Evolutionary conservation across 2,888 invertebrate genomes (phyloP).

Genomic region (Stenichneumon culpator): DNA sequence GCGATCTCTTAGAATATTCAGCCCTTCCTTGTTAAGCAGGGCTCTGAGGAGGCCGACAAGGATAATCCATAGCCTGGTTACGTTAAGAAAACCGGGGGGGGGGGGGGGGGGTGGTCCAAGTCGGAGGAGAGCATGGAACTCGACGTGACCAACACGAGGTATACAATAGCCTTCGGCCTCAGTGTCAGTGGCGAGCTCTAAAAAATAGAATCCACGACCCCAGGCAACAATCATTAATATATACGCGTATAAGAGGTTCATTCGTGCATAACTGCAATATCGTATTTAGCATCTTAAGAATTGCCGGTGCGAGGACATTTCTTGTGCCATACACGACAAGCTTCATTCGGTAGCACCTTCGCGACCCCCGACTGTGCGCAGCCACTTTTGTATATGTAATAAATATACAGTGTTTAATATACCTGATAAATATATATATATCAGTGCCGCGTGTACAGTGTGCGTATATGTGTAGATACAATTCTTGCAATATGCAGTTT

Average conservation of each 20-base stretch:
- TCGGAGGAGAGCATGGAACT: too few relatives aligned
- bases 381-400: slow-evolving; percentile 18
- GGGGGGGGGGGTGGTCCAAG: too few relatives aligned
- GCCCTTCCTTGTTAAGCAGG: too few relatives aligned
- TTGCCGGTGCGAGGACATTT: slow-evolving; percentile 34
- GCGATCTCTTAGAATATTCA: too few relatives aligned
- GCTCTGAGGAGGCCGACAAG: too few relatives aligned
- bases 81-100: too few relatives aligned
- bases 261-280: slow-evolving; percentile 12
- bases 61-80: too few relatives aligned
- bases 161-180: too few relatives aligned
- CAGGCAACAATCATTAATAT: not conserved
- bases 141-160: too few relatives aligned
- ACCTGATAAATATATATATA: slow-evolving; percentile 2
- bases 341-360: slow-evolving; percentile 42
- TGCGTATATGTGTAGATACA: not conserved
- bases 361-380: slow-evolving; percentile 48
- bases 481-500: slow-evolving; percentile 21
- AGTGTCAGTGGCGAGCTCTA: too few relatives aligned
- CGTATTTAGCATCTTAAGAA: slow-evolving; percentile 33
- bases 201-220: too few relatives aligned
- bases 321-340: slow-evolving; percentile 36
- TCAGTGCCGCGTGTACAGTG: not conserved
- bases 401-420: slow-evolving; percentile 38
- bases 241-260: slow-evolving; percentile 24